Evolutionary conservation across 2,888 invertebrate genomes (phyloP), one percentile per base, ranked within the genome.

Genomic region (Idaea dimidiata): DNA sequence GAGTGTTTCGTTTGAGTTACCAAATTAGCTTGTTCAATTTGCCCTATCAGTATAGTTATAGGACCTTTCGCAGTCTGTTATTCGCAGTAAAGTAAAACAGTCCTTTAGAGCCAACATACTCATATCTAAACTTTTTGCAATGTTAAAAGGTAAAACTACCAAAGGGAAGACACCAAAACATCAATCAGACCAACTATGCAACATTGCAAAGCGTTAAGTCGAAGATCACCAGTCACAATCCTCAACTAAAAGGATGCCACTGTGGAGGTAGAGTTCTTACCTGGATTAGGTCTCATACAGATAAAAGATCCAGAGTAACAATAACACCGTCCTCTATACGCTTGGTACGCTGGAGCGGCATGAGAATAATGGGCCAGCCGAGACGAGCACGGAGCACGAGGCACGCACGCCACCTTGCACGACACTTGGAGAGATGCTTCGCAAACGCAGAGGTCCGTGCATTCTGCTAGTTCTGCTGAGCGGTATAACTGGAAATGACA

Each of bases 301-400:
- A 97, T 97, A 88, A 98, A 97, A 69, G 96, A 95, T 53, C 97
- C 97, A 18, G 97, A 97, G 91, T 97, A 97, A 89, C 97, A 98
- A 76, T 97, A 95, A 88, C 98, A 98, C 65, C 97, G 94, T 55
- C 97, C 97, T 55, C 97, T 94, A 84, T 96, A 97, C 8, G 97
- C 97, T 87, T 97, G 97, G 91, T 97, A 97, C 62, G 97, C 96
- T 7, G 97, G 97, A 1, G 97, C 96, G 54, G 97, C 96, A 88
- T 98, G 98, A 79, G 97, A 97, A 93, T 97, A 98, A 88, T 96
- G 96, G 59, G 97, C 97, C 73, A 97, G 95, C 69, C 97, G 95
- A 14, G 97, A 97, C 74, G 97, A 96, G 89, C 97, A 98, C 2
- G 97, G 96, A 66, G 96, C 96, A 59, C 97, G 94, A 60, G 97